A percentile compares a stretch with the other conserved stretches of the same genome.
Conservation (phyloP, 2,888 invertebrate genomes). For the Drosophila cyrtoloma region DNA sequence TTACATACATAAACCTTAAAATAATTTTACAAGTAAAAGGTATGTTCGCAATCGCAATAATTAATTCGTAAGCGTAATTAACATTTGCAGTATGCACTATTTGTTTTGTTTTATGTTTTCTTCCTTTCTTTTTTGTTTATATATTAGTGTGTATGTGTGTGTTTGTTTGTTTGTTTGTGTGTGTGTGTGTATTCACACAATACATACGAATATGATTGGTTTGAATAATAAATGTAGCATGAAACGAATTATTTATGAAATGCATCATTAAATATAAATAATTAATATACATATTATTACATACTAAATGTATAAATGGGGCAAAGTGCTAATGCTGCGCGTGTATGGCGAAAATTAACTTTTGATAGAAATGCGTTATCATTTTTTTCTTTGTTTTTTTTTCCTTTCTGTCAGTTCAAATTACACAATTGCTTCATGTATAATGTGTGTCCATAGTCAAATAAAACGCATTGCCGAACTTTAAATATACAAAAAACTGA, state of each 20-base stretch:
- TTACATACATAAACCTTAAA: slow-evolving; percentile 59
- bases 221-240: slow-evolving; percentile 32
- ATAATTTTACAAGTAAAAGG: slow-evolving; percentile 57
- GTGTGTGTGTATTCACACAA: slow-evolving; percentile 17
- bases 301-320: slow-evolving; percentile 36
- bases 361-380: slow-evolving; percentile 2
- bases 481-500: neutral
- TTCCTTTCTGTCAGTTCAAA: neutral
- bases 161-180: slow-evolving; percentile 1
- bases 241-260: slow-evolving; percentile 42
- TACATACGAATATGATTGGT: slow-evolving; percentile 28
- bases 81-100: slow-evolving; percentile 48
- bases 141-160: neutral
- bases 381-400: neutral
- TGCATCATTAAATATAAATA: slow-evolving; percentile 45
- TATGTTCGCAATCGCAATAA: slow-evolving; percentile 54
- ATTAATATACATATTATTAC: slow-evolving; percentile 47
- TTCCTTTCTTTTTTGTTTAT: slow-evolving; percentile 1
- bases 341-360: slow-evolving; percentile 32
- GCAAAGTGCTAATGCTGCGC: slow-evolving; percentile 38
- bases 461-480: neutral
- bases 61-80: slow-evolving; percentile 56
- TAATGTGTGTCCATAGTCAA: neutral
- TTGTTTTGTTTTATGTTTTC: slow-evolving; percentile 12
- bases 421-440: neutral